phyloP scores from a whole-genome alignment of 2,113 vertebrate genomes.

The Percina caprodes region DNA sequence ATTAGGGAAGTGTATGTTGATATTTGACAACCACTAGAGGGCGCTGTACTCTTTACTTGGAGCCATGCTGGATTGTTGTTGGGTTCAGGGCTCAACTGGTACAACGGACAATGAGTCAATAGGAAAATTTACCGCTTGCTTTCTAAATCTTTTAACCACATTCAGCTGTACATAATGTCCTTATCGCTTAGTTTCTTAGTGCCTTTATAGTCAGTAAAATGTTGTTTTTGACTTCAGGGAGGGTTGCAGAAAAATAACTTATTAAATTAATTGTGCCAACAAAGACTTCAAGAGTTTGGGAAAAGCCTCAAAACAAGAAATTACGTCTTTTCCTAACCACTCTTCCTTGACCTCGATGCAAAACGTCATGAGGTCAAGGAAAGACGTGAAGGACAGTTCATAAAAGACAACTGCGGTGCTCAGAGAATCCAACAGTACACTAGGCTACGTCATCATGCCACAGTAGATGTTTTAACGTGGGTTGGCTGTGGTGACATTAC shows the following conservation, averaged over 20 bases:
- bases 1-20: conserved; percentile 12
- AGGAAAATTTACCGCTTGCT: conserved; percentile 52
- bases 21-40: conserved; percentile 83
- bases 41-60: conserved; percentile 39
- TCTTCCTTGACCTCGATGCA: too few relatives aligned
- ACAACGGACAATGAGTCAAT: conserved; percentile 37
- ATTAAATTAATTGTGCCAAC: conserved; percentile 31
- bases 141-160: conserved; percentile 42
- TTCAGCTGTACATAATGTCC: conserved; percentile 29
- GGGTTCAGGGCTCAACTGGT: conserved; percentile 26
- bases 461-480: too few relatives aligned
- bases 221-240: conserved; percentile 37
- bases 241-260: conserved; percentile 50
- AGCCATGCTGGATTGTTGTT: conserved; percentile 35
- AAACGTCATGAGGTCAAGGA: too few relatives aligned
- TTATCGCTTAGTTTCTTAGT: conserved; percentile 2
- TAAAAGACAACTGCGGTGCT: too few relatives aligned
- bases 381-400: too few relatives aligned
- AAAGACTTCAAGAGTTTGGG: conserved; percentile 15
- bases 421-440: too few relatives aligned
- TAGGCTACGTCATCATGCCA: too few relatives aligned
- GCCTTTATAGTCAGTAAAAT: conserved; percentile 25
- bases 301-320: conserved; percentile 8
- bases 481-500: too few relatives aligned
- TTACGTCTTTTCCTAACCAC: too few relatives aligned